phyloP scores from a whole-genome alignment of 2,797 vertebrate species.

The Gadopsis bispinosus region DNA sequence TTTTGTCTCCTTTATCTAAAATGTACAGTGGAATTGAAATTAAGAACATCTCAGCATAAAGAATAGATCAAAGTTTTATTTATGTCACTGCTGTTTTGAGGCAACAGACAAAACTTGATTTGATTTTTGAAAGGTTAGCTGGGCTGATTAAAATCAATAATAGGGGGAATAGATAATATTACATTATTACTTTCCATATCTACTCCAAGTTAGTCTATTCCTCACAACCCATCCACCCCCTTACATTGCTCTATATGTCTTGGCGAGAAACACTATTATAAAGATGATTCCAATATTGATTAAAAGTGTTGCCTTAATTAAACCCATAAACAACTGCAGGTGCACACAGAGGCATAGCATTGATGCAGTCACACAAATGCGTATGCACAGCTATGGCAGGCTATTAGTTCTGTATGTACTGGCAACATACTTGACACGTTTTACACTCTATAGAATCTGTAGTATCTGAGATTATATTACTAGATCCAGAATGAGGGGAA shows the following conservation, averaged over 20 bases:
- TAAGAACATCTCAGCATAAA: background rate
- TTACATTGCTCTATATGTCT: constrained; percentile 7
- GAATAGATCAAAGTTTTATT: background rate
- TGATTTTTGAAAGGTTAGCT: background rate
- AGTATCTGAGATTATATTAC: background rate
- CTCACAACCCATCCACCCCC: background rate
- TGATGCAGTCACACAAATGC: background rate
- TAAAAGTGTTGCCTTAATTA: background rate
- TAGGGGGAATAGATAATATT: constrained; percentile 11
- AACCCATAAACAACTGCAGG: constrained; percentile 2
- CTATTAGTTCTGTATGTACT: constrained; percentile 11
- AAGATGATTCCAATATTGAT: constrained; percentile 22
- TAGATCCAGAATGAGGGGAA: background rate
- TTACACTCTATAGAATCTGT: background rate
- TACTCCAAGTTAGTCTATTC: background rate
- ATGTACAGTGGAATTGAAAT: background rate
- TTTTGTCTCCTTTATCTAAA: background rate
- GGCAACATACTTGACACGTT: constrained; percentile 2
- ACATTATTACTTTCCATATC: constrained; percentile 21
- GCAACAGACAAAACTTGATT: background rate
- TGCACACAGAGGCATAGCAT: background rate
- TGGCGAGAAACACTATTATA: background rate
- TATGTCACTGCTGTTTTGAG: background rate
- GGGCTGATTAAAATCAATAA: constrained; percentile 2
- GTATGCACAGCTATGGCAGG: background rate